phyloP scores from a whole-genome alignment of 2,888 invertebrate species.

The Sepioteuthis lessoniana region DNA sequence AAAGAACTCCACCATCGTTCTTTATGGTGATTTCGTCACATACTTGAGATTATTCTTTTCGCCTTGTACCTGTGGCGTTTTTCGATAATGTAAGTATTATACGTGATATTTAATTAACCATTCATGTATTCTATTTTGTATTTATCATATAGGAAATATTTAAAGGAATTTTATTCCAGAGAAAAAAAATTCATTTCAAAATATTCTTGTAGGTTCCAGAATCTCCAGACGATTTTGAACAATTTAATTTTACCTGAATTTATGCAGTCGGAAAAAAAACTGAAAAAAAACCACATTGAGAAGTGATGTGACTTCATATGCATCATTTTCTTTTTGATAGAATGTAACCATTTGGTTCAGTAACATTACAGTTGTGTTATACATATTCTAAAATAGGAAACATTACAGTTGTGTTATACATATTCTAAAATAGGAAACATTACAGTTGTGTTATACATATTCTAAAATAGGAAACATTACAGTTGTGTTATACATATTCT shows the following conservation, averaged over 20 bases:
- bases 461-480: too few relatives aligned
- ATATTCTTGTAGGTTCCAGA: background rate
- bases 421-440: too few relatives aligned
- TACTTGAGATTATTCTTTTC: too few relatives aligned
- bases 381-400: too few relatives aligned
- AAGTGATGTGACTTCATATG: background rate
- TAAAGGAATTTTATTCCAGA: background rate
- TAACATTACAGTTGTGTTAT: background rate
- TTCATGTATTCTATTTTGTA: background rate
- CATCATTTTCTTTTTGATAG: background rate
- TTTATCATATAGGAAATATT: background rate
- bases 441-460: too few relatives aligned
- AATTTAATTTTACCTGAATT: background rate
- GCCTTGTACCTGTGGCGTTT: too few relatives aligned
- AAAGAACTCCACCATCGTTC: too few relatives aligned
- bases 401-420: too few relatives aligned
- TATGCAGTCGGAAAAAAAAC: too few relatives aligned
- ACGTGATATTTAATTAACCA: background rate
- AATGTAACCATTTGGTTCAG: background rate
- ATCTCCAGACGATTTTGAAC: background rate
- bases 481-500: too few relatives aligned
- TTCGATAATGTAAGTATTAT: background rate
- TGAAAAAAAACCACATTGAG: background rate
- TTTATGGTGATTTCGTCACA: too few relatives aligned
- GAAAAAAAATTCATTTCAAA: background rate